A percentile compares a stretch with the other conserved stretches of the same genome.
phyloP scores from a whole-genome alignment of 2,888 invertebrate genomes.

The Timema cristinae region DNA sequence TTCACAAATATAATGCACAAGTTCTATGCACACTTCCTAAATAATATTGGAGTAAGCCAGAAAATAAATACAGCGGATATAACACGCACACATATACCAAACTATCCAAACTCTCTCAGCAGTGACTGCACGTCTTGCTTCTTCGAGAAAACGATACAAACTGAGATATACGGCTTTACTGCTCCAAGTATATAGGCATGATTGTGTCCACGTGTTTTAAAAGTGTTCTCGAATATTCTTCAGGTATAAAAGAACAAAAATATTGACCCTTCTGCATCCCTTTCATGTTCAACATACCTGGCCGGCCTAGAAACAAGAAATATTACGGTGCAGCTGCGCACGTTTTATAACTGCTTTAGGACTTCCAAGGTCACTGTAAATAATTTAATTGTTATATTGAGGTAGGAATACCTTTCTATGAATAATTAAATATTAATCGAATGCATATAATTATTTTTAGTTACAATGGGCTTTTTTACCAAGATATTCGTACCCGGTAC shows the following conservation, averaged over 20 bases:
- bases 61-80: too few species aligned
- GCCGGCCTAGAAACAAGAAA: background rate
- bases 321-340: slow-evolving; percentile 15
- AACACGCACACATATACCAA: slow-evolving; percentile 10
- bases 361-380: background rate
- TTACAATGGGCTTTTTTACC: slow-evolving; percentile 10
- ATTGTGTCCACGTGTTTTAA: too few species aligned
- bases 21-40: slow-evolving; percentile 3
- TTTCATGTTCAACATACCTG: slow-evolving; percentile 1
- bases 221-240: too few species aligned
- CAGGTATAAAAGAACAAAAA: slow-evolving; percentile 16
- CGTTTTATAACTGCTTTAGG: slow-evolving; percentile 7
- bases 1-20: too few species aligned
- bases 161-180: too few species aligned
- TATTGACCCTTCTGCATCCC: slow-evolving; percentile 8
- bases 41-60: background rate
- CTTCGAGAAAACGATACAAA: too few species aligned
- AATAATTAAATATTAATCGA: slow-evolving; percentile 1
- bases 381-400: slow-evolving; percentile 15
- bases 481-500: slow-evolving; percentile 7
- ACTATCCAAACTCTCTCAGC: slow-evolving; percentile 17
- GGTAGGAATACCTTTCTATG: slow-evolving; percentile 6
- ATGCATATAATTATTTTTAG: slow-evolving; percentile 13
- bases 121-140: too few species aligned
- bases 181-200: too few species aligned